A percentile compares a stretch with the other conserved stretches of the same genome.
Conservation (phyloP, 1,140 invertebrate genomes). For the Diplogasteroides magnus region DNA sequence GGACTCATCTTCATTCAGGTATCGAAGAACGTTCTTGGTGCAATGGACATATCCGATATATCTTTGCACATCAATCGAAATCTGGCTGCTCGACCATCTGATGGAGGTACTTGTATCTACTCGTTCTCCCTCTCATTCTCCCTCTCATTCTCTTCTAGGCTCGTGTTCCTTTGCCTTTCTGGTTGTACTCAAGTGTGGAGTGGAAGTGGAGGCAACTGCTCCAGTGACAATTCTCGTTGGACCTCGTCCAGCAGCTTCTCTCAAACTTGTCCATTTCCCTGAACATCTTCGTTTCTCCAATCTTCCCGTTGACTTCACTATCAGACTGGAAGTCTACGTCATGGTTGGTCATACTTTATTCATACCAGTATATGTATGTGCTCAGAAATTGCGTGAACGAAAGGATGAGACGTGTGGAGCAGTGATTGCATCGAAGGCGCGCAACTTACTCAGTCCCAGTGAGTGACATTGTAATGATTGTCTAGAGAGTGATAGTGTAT, state of each 20-base stretch:
- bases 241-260: background rate
- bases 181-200: constrained; percentile 14
- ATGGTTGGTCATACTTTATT: background rate
- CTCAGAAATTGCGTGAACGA: constrained; percentile 13
- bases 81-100: constrained; percentile 1
- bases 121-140: too few relatives aligned
- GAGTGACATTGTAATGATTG: background rate
- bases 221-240: constrained; percentile 2
- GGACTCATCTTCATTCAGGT: too few relatives aligned
- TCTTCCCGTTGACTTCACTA: constrained; percentile 24
- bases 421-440: constrained; percentile 16
- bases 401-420: constrained; percentile 9
- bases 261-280: constrained; percentile 11
- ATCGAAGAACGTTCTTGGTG: constrained; percentile 4
- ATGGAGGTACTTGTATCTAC: too few relatives aligned
- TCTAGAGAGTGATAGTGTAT: background rate
- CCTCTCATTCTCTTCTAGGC: too few relatives aligned
- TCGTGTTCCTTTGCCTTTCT: constrained; percentile 17
- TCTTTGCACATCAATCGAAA: constrained; percentile 11
- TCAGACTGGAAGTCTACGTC: constrained; percentile 22
- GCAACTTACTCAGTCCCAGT: constrained; percentile 15
- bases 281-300: constrained; percentile 26
- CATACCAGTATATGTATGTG: background rate
- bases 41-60: constrained; percentile 17
- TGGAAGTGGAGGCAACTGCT: constrained; percentile 16